Conservation (phyloP, 2,113 vertebrate genomes). For the Dendropsophus ebraccatus region DNA sequence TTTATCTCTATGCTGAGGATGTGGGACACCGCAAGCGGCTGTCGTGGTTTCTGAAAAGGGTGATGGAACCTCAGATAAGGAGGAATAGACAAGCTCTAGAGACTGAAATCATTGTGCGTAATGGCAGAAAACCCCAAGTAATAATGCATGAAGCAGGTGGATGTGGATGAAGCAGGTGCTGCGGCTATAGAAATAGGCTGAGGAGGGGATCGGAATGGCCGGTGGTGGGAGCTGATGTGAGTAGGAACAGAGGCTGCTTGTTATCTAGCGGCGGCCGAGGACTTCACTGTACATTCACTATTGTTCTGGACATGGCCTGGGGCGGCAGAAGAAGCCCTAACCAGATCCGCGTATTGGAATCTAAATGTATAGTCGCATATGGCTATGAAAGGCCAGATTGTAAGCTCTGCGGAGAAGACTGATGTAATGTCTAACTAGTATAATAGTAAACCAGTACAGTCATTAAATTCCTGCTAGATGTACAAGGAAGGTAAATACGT, state of each 20-base stretch:
- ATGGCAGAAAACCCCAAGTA: neutral
- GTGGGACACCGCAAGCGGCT: neutral
- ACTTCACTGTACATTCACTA: slow-evolving; percentile 38
- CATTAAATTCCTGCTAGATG: neutral
- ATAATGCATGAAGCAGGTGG: neutral
- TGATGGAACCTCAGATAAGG: neutral
- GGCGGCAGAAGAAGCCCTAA: neutral
- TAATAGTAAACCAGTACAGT: neutral
- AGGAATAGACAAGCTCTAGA: neutral
- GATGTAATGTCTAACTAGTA: neutral
- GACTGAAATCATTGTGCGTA: neutral
- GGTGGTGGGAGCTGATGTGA: slow-evolving; percentile 3
- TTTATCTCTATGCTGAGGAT: neutral
- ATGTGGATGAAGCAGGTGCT: slow-evolving; percentile 7
- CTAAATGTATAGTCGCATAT: neutral
- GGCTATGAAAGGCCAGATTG: neutral
- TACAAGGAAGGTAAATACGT: neutral
- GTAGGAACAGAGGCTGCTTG: slow-evolving; percentile 44
- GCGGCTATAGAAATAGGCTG: neutral
- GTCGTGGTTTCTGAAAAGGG: neutral
- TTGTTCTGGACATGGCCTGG: slow-evolving; percentile 19
- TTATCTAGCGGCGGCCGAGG: neutral
- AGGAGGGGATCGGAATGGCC: slow-evolving; percentile 12
- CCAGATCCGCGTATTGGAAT: neutral
- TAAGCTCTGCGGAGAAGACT: slow-evolving; percentile 6